Evolutionary conservation across 2,797 vertebrate species (phyloP).

Genomic region (Neomorphus geoffroyi): DNA sequence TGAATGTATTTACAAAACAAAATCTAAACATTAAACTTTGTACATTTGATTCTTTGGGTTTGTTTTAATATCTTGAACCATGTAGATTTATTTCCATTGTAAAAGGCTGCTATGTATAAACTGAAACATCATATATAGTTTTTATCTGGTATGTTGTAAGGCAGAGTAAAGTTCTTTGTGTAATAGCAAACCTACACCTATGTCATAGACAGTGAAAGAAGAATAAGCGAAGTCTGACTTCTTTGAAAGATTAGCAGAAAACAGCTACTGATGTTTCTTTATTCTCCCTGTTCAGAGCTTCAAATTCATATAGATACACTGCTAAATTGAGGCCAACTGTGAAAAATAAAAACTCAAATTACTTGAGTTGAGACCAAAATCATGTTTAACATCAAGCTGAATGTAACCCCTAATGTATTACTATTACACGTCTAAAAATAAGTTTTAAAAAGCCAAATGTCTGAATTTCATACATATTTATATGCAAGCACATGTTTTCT

Average conservation of each 20-base stretch:
- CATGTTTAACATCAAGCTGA: background rate
- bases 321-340: conserved; percentile 9
- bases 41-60: background rate
- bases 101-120: background rate
- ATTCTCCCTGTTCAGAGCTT: conserved; percentile 6
- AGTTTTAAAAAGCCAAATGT: background rate
- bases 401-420: background rate
- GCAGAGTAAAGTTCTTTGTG: background rate
- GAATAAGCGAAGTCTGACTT: background rate
- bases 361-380: background rate
- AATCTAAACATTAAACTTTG: background rate
- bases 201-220: background rate
- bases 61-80: background rate
- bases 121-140: background rate
- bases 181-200: background rate
- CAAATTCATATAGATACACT: background rate
- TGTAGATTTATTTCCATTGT: background rate
- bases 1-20: background rate
- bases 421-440: background rate
- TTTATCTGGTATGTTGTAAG: background rate
- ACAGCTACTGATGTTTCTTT: background rate
- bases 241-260: background rate
- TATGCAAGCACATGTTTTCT: background rate
- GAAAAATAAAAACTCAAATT: conserved; percentile 11
- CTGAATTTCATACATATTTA: background rate